Conservation (phyloP, 1,140 invertebrate genomes). For the Branchinecta lynchi region DNA sequence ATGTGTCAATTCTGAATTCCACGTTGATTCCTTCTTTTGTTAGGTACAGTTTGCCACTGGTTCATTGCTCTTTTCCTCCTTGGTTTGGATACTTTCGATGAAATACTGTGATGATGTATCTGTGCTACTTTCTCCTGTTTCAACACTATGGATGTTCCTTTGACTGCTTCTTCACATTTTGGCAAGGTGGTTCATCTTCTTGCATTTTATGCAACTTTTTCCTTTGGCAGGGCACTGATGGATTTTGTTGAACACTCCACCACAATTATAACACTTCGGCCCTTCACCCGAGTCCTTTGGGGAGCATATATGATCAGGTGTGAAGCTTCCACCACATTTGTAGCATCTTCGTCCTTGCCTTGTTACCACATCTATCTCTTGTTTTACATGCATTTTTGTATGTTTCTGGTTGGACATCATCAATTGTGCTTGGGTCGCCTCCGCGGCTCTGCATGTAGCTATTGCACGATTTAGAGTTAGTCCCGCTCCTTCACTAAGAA, state of each 20-base stretch:
- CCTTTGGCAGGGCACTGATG: constrained; percentile 8
- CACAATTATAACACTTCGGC: constrained; percentile 9
- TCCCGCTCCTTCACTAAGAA: constrained; percentile 3
- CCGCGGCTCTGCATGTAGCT: too few relatives aligned
- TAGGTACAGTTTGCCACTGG: constrained; percentile 8
- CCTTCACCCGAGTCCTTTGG: constrained; percentile 4
- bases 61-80: constrained; percentile 9
- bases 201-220: constrained; percentile 10
- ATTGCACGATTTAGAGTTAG: too few relatives aligned
- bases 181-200: constrained; percentile 5
- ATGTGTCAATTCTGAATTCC: constrained; percentile 6
- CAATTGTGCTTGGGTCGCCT: too few relatives aligned
- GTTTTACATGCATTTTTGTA: too few relatives aligned
- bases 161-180: constrained; percentile 6
- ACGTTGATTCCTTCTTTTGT: constrained; percentile 9
- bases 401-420: too few relatives aligned
- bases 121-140: constrained; percentile 9
- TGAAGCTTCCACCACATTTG: constrained; percentile 8
- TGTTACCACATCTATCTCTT: constrained; percentile 9
- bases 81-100: constrained; percentile 9
- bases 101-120: constrained; percentile 2
- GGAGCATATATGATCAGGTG: constrained; percentile 5
- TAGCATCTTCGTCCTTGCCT: constrained; percentile 8
- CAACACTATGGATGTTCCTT: constrained; percentile 5
- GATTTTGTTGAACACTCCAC: constrained; percentile 5